phyloP scores from a whole-genome alignment of 2,797 vertebrate species.

The Argya squamiceps region DNA sequence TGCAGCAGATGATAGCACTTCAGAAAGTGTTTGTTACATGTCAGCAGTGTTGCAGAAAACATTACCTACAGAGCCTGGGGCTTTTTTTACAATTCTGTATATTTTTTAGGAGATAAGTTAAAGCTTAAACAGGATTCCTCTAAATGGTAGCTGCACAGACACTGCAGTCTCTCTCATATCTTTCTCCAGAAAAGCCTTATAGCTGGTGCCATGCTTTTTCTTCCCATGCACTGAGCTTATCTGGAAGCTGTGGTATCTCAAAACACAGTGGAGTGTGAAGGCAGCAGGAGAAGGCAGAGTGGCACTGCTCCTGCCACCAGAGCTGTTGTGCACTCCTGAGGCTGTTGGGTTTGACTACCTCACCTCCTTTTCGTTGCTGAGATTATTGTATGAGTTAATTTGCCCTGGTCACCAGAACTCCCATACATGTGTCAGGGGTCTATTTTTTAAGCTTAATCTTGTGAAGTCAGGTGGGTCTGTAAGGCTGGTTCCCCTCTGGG shows the following conservation, averaged over 20 bases:
- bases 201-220: not conserved
- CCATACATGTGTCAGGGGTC: not conserved
- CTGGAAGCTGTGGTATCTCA: not conserved
- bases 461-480: not conserved
- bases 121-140: not conserved
- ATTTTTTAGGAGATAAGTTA: not conserved
- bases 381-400: not conserved
- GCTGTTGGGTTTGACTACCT: not conserved
- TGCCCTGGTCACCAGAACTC: not conserved
- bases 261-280: not conserved
- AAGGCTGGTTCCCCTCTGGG: not conserved
- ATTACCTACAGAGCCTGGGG: not conserved
- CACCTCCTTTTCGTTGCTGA: not conserved
- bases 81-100: not conserved
- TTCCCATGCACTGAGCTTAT: not conserved
- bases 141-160: not conserved
- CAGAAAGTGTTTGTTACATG: not conserved
- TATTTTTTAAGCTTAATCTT: not conserved
- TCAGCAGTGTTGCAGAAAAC: not conserved
- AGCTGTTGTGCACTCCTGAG: not conserved
- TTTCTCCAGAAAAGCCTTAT: not conserved
- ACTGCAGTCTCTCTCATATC: not conserved
- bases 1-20: not conserved
- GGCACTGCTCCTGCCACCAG: not conserved
- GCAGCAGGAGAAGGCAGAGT: not conserved